Base-by-base conservation (phyloP, 2,888 invertebrate species). In the Pyrocoelia pectoralis region DNA sequence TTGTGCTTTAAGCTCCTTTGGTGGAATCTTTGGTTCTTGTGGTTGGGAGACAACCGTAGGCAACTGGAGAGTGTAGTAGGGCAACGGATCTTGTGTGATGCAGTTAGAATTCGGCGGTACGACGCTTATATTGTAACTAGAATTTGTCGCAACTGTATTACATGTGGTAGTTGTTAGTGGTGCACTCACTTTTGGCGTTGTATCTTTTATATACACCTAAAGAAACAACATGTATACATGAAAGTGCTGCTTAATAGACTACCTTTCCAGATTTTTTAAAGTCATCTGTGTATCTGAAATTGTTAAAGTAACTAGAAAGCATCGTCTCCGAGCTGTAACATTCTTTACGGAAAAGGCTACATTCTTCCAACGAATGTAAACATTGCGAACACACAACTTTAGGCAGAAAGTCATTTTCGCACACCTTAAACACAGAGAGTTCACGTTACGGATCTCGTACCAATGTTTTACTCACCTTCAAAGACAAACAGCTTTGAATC, bases 351-450 rank as follows among this genome's bases (percentile, higher is more conserved):
- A 89, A 89, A 46, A 86, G 86, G 62, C 84, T 84, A 67, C 86
- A 86, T 38, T 83, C 84, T 67, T 90, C 89, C 61, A 90, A 75
- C 70, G 86, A 86, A 70, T 85, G 84, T 38, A 88, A 79, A 73
- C 90, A 90, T 63, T 85, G 85, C 9, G 84, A 83, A 74, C 90
- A 90, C 10, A 90, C 83, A 15, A 88, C 87, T 81, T 90, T 90
- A 46, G 90, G 90, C 66, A 90, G 78, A 24, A 87, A 87, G 78
- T 90, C 90, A 71, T 87, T 86, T 76, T 89, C 89, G 68, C 85
- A 84, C 10, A 90, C 84, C 89, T 89, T 68, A 56, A 75, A 81
- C 33, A 15, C 40, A 46, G 38, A 24, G 6, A 24, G 24, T 24
- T 3, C 24, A 24, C 4, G 3, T 24, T 6, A 24, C 24, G 24